phyloP scores from a whole-genome alignment of 1,140 invertebrate species.

The Oppia nitens region DNA sequence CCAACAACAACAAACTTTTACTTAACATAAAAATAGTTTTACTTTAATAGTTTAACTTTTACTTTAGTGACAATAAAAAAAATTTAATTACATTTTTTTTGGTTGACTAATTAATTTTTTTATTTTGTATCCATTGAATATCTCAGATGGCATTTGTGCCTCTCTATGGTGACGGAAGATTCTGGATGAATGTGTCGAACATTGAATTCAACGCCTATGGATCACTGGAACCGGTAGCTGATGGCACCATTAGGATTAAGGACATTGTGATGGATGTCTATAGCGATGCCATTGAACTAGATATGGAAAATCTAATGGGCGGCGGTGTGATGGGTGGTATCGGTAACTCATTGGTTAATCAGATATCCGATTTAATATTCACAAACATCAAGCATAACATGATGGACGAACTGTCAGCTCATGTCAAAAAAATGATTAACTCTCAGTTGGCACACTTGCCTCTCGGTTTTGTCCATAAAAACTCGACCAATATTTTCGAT shows the following conservation, averaged over 20 bases:
- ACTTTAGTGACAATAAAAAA: too few species aligned
- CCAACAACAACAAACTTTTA: too few species aligned
- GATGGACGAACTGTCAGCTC: constrained; percentile 8
- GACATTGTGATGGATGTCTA: constrained; percentile 10
- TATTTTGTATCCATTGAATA: background rate
- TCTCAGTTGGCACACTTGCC: constrained; percentile 9
- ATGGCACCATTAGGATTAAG: constrained; percentile 5
- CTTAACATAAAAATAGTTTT: too few species aligned
- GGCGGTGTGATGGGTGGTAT: constrained; percentile 11
- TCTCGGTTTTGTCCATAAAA: constrained; percentile 7
- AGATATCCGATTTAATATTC: constrained; percentile 18
- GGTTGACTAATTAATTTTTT: background rate
- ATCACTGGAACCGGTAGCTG: background rate
- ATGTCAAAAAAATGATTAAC: constrained; percentile 16
- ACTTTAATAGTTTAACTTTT: too few species aligned
- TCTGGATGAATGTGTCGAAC: constrained; percentile 21
- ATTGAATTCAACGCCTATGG: constrained; percentile 13
- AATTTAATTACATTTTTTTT: too few species aligned
- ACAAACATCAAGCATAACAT: constrained; percentile 16
- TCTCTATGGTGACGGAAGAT: constrained; percentile 18
- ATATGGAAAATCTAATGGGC: constrained; percentile 21
- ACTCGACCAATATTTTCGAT: constrained; percentile 16
- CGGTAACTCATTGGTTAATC: constrained; percentile 17
- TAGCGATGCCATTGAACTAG: constrained; percentile 12
- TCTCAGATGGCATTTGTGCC: constrained; percentile 15